Conservation (phyloP, 1,140 invertebrate species). For the Cotesia typhae region DNA sequence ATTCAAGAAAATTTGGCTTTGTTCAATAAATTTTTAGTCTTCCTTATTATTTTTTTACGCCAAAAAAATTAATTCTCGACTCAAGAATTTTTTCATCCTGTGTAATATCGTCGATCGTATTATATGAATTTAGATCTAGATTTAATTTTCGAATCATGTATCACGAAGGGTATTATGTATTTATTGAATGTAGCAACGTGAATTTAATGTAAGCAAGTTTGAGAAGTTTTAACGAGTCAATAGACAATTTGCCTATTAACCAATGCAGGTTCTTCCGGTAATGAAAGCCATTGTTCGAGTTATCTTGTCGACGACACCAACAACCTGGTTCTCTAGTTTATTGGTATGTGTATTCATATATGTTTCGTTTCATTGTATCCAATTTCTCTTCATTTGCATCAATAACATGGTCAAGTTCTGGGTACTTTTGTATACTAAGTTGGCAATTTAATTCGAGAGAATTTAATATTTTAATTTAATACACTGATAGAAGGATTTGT, state of each 20-base stretch:
- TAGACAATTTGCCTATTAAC: slow-evolving; percentile 62
- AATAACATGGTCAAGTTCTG: no score
- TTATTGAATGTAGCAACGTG: slow-evolving; percentile 12
- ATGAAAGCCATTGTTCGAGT: slow-evolving; percentile 63
- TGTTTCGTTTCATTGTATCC: not conserved
- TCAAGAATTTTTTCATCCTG: no score
- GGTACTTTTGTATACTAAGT: no score
- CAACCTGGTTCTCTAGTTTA: slow-evolving; percentile 6
- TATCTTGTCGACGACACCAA: slow-evolving; percentile 60
- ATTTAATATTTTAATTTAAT: no score
- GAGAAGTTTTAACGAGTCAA: slow-evolving; percentile 60
- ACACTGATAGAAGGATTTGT: no score
- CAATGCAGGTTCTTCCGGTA: slow-evolving; percentile 56
- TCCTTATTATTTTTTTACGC: no score
- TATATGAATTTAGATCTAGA: not conserved
- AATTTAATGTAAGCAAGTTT: slow-evolving; percentile 24
- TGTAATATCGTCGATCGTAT: not conserved
- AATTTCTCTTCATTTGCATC: no score
- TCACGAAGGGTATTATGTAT: not conserved
- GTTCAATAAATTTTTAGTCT: no score
- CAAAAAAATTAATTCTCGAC: not conserved
- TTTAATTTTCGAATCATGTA: no score
- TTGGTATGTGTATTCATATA: slow-evolving; percentile 20
- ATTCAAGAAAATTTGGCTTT: no score
- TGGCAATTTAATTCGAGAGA: no score